phyloP scores from a whole-genome alignment of 2,888 invertebrate species.

The Pollenia griseotomentosa region DNA sequence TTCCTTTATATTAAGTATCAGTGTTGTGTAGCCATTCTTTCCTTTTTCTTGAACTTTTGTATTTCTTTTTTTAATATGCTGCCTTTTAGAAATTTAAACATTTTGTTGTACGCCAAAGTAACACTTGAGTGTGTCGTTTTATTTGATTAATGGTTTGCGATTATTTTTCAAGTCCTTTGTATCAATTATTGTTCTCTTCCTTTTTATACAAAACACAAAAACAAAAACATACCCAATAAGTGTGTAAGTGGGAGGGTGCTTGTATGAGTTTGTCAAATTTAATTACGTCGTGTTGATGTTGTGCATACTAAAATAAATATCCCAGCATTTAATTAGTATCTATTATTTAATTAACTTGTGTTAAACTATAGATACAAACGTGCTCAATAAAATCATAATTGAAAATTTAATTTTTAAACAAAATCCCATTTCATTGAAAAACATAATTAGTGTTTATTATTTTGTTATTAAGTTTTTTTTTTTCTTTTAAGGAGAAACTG shows the following conservation, averaged over 20 bases:
- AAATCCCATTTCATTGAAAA: neutral
- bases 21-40: conserved; percentile 13
- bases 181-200: neutral
- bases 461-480: neutral
- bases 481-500: no score
- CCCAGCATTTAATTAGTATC: conserved; percentile 29
- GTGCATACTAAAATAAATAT: conserved; percentile 18
- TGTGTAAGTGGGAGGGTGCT: conserved; percentile 22
- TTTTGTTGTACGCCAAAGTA: conserved; percentile 17
- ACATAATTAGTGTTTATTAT: neutral
- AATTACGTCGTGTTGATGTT: conserved; percentile 34
- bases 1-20: conserved; percentile 17
- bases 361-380: conserved; percentile 16
- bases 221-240: neutral
- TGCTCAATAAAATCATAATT: conserved; percentile 43
- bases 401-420: neutral
- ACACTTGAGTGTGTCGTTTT: conserved; percentile 58
- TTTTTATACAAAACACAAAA: neutral
- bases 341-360: conserved; percentile 48
- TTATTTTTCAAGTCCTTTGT: conserved; percentile 55
- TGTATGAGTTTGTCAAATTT: conserved; percentile 48
- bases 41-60: neutral
- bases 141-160: conserved; percentile 68
- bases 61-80: conserved; percentile 10
- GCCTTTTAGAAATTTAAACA: conserved; percentile 33